Percentiles rank a stretch among this genome's conserved stretches.
Evolutionary conservation across 2,797 vertebrate genomes (phyloP).

Genomic region (Phoxinus dragarum): DNA sequence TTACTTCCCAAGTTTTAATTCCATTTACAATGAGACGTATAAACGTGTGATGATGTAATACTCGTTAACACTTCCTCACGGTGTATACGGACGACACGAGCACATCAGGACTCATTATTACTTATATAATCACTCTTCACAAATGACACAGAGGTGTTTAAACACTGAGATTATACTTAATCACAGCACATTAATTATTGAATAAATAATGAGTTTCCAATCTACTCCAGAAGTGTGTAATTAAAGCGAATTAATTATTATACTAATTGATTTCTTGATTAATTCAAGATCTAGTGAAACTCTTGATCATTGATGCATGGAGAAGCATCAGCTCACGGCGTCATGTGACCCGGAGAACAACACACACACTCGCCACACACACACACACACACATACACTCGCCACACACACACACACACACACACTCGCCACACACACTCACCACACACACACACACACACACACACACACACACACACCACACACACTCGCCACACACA

Average conservation of each 20-base stretch:
- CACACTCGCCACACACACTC: too few species aligned
- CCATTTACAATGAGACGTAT: not conserved
- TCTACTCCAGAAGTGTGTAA: slow-evolving; percentile 61
- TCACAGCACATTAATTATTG: slow-evolving; percentile 63
- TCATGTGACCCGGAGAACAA: slow-evolving; percentile 48
- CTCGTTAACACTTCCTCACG: not conserved
- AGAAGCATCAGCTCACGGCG: slow-evolving; percentile 43
- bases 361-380: not conserved
- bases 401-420: too few species aligned
- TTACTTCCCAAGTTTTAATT: not conserved
- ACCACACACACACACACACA: too few species aligned
- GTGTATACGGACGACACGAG: not conserved
- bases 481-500: too few species aligned
- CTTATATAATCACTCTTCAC: slow-evolving; percentile 18
- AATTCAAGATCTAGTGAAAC: slow-evolving; percentile 55
- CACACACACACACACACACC: too few species aligned
- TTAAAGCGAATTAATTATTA: slow-evolving; percentile 64
- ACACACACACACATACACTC: too few species aligned
- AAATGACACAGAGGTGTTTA: slow-evolving; percentile 51
- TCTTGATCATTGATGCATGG: slow-evolving; percentile 43
- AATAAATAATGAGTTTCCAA: slow-evolving; percentile 60
- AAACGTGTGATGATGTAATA: not conserved
- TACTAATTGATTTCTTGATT: slow-evolving; percentile 61
- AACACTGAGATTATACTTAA: slow-evolving; percentile 61
- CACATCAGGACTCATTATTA: not conserved